Evolutionary conservation across 2,113 vertebrate genomes (phyloP).

Genomic region (Sinocyclocheilus grahami): DNA sequence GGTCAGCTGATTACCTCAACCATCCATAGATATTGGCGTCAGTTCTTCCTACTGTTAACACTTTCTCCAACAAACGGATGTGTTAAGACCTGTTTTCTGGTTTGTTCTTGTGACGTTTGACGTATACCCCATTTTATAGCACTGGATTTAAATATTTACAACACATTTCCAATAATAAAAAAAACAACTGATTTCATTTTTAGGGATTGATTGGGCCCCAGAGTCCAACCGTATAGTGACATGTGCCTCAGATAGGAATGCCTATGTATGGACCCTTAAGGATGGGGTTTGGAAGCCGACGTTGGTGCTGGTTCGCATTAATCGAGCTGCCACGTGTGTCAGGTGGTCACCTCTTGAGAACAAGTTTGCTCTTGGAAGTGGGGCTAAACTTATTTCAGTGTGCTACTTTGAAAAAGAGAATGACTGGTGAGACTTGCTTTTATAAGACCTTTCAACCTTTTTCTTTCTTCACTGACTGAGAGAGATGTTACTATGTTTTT

Average conservation of each 20-base stretch:
- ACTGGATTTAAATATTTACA: background rate
- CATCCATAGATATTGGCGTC: too few relatives aligned
- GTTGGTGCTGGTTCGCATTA: constrained; percentile 80
- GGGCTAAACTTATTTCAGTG: constrained; percentile 78
- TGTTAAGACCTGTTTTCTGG: too few relatives aligned
- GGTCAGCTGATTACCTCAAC: too few relatives aligned
- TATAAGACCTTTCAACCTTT: background rate
- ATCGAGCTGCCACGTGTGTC: constrained; percentile 81
- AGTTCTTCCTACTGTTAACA: too few relatives aligned
- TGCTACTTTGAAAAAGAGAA: constrained; percentile 85
- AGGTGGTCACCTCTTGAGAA: constrained; percentile 82
- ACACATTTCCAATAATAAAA: background rate
- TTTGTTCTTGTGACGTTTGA: too few relatives aligned
- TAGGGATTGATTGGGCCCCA: constrained; percentile 82
- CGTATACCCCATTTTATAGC: background rate
- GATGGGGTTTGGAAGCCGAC: constrained; percentile 80
- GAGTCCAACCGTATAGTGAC: constrained; percentile 81
- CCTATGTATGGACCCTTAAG: constrained; percentile 81
- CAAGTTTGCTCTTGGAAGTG: constrained; percentile 82
- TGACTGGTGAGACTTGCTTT: constrained; percentile 72
- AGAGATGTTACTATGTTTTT: background rate
- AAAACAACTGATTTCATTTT: background rate
- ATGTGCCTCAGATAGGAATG: constrained; percentile 79
- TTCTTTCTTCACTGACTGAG: background rate
- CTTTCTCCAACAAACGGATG: too few relatives aligned